phyloP scores from a whole-genome alignment of 1,140 invertebrate species.

The Pseudomyrmex sp. region DNA sequence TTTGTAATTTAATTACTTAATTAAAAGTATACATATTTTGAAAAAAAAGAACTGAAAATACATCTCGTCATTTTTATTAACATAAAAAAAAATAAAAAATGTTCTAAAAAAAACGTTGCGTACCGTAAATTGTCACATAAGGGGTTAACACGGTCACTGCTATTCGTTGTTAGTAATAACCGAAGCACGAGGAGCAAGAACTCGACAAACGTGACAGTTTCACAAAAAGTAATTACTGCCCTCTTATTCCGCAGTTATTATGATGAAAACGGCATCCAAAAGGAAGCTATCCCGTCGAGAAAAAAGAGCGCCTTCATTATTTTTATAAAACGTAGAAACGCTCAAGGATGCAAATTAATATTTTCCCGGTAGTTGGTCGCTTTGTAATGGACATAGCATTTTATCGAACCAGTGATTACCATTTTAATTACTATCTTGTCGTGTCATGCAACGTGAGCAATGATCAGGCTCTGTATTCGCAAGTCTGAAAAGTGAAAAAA shows the following conservation, averaged over 20 bases:
- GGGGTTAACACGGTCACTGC: slow-evolving; percentile 52
- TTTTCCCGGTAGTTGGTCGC: slow-evolving; percentile 45
- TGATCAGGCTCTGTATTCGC: slow-evolving; percentile 23
- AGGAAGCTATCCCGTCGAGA: slow-evolving; percentile 34
- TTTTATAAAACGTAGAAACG: slow-evolving; percentile 57
- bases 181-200: slow-evolving; percentile 53
- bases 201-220: slow-evolving; percentile 65
- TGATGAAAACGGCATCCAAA: slow-evolving; percentile 61
- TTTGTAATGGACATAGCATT: slow-evolving; percentile 54
- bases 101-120: slow-evolving; percentile 11
- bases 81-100: not conserved
- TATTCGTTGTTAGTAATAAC: slow-evolving; percentile 66
- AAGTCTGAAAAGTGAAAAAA: slow-evolving; percentile 15
- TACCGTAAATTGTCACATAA: slow-evolving; percentile 38
- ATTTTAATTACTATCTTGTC: slow-evolving; percentile 54
- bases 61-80: not conserved
- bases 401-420: slow-evolving; percentile 52
- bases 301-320: slow-evolving; percentile 43
- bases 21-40: not conserved
- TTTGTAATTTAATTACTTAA: slow-evolving; percentile 25
- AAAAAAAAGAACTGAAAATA: not conserved
- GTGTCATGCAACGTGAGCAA: slow-evolving; percentile 38
- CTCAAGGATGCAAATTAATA: slow-evolving; percentile 51
- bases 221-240: slow-evolving; percentile 72
- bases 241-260: slow-evolving; percentile 71